Base-by-base conservation (phyloP, 37 sponge, comb jelly and placozoan species). In the Ephydatia muelleri region DNA sequence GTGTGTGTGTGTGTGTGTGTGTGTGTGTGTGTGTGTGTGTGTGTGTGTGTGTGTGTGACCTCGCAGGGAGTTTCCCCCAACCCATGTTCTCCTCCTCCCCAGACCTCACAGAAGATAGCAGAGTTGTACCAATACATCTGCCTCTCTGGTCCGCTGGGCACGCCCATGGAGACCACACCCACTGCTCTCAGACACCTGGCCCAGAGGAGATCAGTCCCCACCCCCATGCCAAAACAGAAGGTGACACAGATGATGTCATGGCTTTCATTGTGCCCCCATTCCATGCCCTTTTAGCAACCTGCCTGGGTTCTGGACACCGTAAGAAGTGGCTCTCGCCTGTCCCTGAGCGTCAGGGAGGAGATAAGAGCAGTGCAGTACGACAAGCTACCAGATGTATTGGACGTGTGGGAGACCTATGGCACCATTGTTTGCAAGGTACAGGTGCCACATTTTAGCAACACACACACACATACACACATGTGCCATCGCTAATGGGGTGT, bases 321-420 rank as follows among this genome's bases (percentile, higher is more conserved):
- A 71, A 87, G 35, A 57, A 94, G 97, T 0, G 77, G 26, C 67
- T 85, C 92, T 3, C 79, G 71, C 47, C 81, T 96, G 11, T 22
- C 23, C 21, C 25, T 97, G 30, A 28, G 32, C 16, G 76, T 97
- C 27, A 82, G 22, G 57, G 97, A 97, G 80, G 80, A 97, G 72
- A 87, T 95, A 1, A 67, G 68, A 43, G 90, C 93, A n/a, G 87
- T 87, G 30, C 90, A 88, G 68, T 92, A 92, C 36, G 92, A 92
- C 70, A 80, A 81, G 28, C 28, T 13, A 26, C 57, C 57, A 1
- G 77, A 81, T 70, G 67, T 89, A 3, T 38, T 83, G 22, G 91
- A 93, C 66, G 84, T 81, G 5, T 95, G 96, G 93, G 91, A 95
- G 13, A 72, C 90, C 4, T 87, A 38, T 75, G 97, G 97, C 27